Conservation (phyloP, 2,888 invertebrate species). For the Dicroscelio sp. region DNA sequence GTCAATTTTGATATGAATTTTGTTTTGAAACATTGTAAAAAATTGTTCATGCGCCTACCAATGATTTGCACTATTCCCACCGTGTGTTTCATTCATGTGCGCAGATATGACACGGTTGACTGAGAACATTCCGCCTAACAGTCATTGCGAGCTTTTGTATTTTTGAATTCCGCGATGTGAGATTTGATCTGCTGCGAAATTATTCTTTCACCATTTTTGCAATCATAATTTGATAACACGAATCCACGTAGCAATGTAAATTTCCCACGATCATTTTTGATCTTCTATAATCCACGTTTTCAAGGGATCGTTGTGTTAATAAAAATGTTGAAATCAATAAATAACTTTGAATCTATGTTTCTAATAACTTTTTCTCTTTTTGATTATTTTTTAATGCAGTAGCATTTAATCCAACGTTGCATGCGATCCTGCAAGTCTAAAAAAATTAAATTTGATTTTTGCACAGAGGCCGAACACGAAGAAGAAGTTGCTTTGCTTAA, state of each 20-base stretch:
- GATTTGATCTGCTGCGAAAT: slow-evolving; percentile 57
- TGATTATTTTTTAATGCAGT: too few relatives aligned
- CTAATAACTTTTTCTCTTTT: too few relatives aligned
- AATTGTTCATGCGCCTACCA: not conserved
- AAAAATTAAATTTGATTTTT: slow-evolving; percentile 20
- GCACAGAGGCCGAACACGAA: not conserved
- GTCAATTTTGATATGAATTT: slow-evolving; percentile 22
- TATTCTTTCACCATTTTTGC: slow-evolving; percentile 40
- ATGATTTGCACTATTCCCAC: slow-evolving; percentile 49
- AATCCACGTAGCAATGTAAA: not conserved
- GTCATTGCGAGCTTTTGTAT: slow-evolving; percentile 40
- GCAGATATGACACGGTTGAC: slow-evolving; percentile 52
- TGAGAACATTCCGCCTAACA: slow-evolving; percentile 55
- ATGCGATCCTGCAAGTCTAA: too few relatives aligned
- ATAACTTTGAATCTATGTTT: too few relatives aligned
- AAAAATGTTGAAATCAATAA: too few relatives aligned
- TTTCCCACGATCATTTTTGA: too few relatives aligned
- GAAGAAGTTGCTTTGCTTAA: not conserved
- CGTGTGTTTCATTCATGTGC: slow-evolving; percentile 53
- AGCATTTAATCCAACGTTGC: too few relatives aligned
- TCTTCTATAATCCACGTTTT: too few relatives aligned
- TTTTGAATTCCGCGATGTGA: slow-evolving; percentile 55
- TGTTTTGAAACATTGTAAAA: slow-evolving; percentile 39
- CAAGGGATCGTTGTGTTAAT: too few relatives aligned
- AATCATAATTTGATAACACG: slow-evolving; percentile 30